A percentile compares a stretch with the other conserved stretches of the same genome.
These are phyloP conservation scores for Uria lomvia DNA, from an alignment of 2,113 vertebrate species.

Conservation along the genomic window DNA sequence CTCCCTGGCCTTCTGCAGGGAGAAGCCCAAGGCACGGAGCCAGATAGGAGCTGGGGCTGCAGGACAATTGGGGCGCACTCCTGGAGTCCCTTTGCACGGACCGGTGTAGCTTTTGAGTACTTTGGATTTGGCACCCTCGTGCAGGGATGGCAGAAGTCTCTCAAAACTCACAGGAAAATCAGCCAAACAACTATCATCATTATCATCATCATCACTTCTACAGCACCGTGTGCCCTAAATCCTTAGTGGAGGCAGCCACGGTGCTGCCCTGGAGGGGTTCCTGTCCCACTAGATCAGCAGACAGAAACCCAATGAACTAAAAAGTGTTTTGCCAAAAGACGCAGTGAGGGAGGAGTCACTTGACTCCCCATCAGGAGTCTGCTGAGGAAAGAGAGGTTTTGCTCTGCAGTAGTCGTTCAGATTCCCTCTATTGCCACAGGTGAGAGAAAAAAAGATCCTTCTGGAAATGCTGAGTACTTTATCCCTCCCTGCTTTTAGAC, in stretches of 20 bases:
- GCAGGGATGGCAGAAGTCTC: not conserved
- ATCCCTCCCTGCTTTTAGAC: not conserved
- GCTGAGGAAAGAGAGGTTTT: not conserved
- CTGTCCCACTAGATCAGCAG: not conserved
- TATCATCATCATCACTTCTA: not conserved
- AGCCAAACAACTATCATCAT: not conserved
- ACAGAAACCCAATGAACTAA: not conserved
- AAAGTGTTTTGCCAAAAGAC: not conserved
- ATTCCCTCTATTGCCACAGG: not conserved
- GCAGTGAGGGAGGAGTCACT: not conserved
- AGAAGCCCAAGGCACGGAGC: not conserved
- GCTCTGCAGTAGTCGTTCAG: not conserved
- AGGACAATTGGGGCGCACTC: not conserved
- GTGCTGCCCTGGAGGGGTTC: not conserved
- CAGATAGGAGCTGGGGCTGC: not conserved
- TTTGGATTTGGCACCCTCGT: not conserved
- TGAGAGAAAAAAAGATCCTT: not conserved
- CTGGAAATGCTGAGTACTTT: not conserved
- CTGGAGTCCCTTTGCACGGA: not conserved
- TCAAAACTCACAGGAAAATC: not conserved
- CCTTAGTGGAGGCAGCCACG: not conserved
- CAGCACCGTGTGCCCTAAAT: not conserved
- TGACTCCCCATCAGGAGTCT: not conserved
- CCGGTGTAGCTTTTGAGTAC: not conserved
- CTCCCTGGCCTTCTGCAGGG: not conserved